A percentile compares a stretch with the other conserved stretches of the same genome.
phyloP scores from a whole-genome alignment of 1,140 invertebrate species.

The Apis cerana region DNA sequence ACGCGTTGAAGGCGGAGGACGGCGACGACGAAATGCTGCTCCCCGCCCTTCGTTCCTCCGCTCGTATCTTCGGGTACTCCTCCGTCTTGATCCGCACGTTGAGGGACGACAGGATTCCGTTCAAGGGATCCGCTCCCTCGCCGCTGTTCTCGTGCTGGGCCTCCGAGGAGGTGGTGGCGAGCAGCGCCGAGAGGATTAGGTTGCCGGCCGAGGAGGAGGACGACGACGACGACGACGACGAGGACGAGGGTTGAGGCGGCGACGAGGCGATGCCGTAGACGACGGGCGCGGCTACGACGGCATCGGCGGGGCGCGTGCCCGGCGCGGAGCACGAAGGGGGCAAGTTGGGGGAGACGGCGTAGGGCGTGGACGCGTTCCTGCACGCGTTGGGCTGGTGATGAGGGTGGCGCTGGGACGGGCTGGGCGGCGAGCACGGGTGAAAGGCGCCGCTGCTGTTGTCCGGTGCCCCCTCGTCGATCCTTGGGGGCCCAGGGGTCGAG shows the following conservation, averaged over 20 bases:
- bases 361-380: conserved; percentile 54
- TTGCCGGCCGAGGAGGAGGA: conserved; percentile 1
- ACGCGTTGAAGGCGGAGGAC: conserved; percentile 65
- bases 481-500: conserved; percentile 72
- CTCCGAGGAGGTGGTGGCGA: conserved; percentile 23
- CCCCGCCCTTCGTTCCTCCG: conserved; percentile 50
- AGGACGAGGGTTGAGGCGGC: conserved; percentile 26
- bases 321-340: conserved; percentile 63
- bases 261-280: conserved; percentile 63
- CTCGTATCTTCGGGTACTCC: conserved; percentile 53
- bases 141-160: too few species aligned
- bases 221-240: too few species aligned
- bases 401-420: conserved; percentile 45
- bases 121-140: too few species aligned
- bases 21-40: conserved; percentile 50
- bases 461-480: conserved; percentile 72
- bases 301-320: conserved; percentile 63
- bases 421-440: too few species aligned
- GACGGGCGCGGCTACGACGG: conserved; percentile 57
- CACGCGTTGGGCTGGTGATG: conserved; percentile 34
- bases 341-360: conserved; percentile 49
- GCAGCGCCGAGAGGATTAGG: conserved; percentile 2
- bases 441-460: conserved; percentile 58
- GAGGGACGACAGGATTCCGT: conserved; percentile 69
- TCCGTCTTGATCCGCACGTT: conserved; percentile 71